Evolutionary conservation across 2,113 vertebrate species (phyloP), one percentile per base, ranked within the genome.

Genomic region (Chaetura pelagica): DNA sequence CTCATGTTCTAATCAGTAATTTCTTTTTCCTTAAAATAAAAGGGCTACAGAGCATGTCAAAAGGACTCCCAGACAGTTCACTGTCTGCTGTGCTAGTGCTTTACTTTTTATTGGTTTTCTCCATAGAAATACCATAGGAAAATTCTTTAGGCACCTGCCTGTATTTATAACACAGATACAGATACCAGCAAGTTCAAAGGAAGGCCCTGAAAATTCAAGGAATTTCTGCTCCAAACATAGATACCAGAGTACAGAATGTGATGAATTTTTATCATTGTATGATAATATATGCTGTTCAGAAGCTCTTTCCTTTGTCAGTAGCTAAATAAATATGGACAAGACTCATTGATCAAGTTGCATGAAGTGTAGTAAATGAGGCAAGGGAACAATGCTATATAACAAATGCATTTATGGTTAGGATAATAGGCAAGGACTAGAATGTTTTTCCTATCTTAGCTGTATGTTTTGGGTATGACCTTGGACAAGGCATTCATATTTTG

Each of bases 11-110:
- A 66, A 80, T 26, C 4, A 7, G 27, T 46, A 20, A 7, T 26
- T 26, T 80, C 66, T 83, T 52, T 76, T 73, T 49, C 8, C 48
- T 58, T 63, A 40, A 1, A 6, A 38, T 58, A 57, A 42, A 77
- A 82, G 5, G 14, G 24, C 35, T 62, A 52, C 32, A 77, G 34
- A 67, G 14, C 26, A 19, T 23, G 26, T 35, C 38, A 86, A 68
- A 77, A 21, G 24, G 34, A 63, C 9, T 82, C 19, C 26, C 38
- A 30, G 52, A 66, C 15, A 30, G 23, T 61, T 82, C 44, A 79
- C 34, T 63, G n/a, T 0, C 0, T 61, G 38, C 24, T 40, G 24
- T 44, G 29, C 24, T 35, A 52, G 7, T n/a, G 7, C 9, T 81
- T 85, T 51, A 55, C 54, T 71, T 74, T 58, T 64, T 38, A n/a